Evolutionary conservation across 2,797 vertebrate genomes (phyloP), one percentile per base, ranked within the genome.

Genomic region (Oreonectes daqikongensis): DNA sequence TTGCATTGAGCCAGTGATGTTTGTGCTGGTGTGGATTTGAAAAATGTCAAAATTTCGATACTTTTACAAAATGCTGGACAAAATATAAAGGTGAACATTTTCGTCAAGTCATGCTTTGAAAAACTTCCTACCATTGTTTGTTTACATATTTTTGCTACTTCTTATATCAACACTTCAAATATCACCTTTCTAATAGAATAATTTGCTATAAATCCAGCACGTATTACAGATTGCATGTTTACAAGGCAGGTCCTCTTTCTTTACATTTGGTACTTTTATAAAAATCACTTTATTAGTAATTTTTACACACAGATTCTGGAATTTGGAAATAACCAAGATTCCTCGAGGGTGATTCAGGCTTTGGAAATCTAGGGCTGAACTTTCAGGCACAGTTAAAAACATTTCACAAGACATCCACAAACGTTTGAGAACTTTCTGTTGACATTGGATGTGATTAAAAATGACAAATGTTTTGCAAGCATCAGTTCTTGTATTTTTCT

Each of bases 281-380:
- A 82, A 2, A 85, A 87, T 85, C 84, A 84, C 71, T 82, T 78
- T 79, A 68, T 46, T 52, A 22, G 30, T 32, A 35, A 63, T 68
- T 17, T 70, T 46, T 69, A 46, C 30, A 6, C 22, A 32, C 10
- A 18, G 6, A 38, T 59, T 69, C 12, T 60, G 10, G 2, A 55
- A 12, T 67, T 26, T 53, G 50, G 20, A 15, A 75, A 30, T 20
- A 12, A 9, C 4, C 10, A 50, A 63, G 18, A 42, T 5, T 2
- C 14, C 24, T 4, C 8, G 5, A 48, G 38, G 26, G 11, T 70
- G 53, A 57, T 59, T 18, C 1, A 15, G 46, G 52, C 57, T 42
- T 32, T 30, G 42, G 14, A 0, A 61, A 44, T 42, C 59, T 44
- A 59, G 65, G 52, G 48, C 15, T 30, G 12, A 59, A 59, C 28